Conservation (phyloP, 30 jellyfish, hydroid and myxozoan genomes). For the Sanderia malayensis region DNA sequence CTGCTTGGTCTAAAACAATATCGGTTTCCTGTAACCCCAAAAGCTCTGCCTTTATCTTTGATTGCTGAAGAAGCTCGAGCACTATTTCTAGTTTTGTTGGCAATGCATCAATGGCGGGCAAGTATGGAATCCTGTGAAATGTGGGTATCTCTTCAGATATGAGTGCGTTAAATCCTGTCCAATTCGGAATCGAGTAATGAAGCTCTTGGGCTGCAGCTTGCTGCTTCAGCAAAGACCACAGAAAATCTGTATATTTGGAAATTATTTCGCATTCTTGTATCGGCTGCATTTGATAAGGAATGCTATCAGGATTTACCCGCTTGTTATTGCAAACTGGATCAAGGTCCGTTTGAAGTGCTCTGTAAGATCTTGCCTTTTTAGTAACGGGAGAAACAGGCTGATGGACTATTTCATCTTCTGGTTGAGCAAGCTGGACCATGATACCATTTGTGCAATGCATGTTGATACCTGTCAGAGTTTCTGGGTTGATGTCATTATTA, state of each 20-base stretch:
- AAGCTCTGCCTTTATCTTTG: constrained; percentile 28
- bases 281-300: not conserved
- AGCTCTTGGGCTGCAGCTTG: not conserved
- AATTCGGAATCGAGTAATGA: not conserved
- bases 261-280: not conserved
- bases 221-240: not conserved
- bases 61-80: constrained; percentile 11
- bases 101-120: constrained; percentile 22
- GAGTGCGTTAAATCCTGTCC: constrained; percentile 21
- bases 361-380: not conserved
- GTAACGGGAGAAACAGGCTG: not conserved
- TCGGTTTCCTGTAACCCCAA: constrained; percentile 32
- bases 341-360: not conserved
- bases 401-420: not conserved
- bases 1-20: constrained; percentile 29
- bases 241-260: not conserved
- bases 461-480: constrained; percentile 27
- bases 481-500: constrained; percentile 43
- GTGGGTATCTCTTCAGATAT: not conserved
- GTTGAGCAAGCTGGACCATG: not conserved
- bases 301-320: not conserved
- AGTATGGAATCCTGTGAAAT: not conserved
- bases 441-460: constrained; percentile 33
- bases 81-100: constrained; percentile 27
- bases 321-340: not conserved